phyloP scores from a whole-genome alignment of 2,888 invertebrate species.

The Epistrophe grossulariae region DNA sequence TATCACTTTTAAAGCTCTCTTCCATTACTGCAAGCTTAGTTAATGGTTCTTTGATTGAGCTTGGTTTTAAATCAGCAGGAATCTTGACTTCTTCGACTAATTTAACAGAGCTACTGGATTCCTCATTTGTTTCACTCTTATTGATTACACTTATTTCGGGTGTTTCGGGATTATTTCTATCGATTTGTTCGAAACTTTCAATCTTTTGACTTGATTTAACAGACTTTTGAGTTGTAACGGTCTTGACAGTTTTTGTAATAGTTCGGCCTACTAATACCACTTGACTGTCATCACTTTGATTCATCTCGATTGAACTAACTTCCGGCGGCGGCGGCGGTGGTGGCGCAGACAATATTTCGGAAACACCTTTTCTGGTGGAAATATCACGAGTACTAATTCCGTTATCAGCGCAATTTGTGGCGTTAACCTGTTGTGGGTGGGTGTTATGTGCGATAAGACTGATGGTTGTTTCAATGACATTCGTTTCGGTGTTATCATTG shows the following conservation, averaged over 20 bases:
- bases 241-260: conserved; percentile 77
- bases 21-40: conserved; percentile 78
- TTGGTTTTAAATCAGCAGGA: not conserved
- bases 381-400: conserved; percentile 65
- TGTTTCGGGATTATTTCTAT: conserved; percentile 64
- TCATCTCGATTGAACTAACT: conserved; percentile 51
- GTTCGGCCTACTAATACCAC: conserved; percentile 62
- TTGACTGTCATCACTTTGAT: conserved; percentile 58
- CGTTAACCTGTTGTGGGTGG: conserved; percentile 49
- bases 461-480: conserved; percentile 47
- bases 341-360: not conserved
- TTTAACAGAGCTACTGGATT: conserved; percentile 46
- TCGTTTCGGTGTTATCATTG: conserved; percentile 28
- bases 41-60: not conserved
- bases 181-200: conserved; percentile 74
- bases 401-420: conserved; percentile 42
- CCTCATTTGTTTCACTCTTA: conserved; percentile 53
- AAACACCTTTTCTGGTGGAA: conserved; percentile 59
- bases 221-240: conserved; percentile 72
- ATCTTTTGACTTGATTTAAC: conserved; percentile 68
- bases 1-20: conserved; percentile 80
- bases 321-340: conserved; percentile 27
- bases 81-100: conserved; percentile 52
- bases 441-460: conserved; percentile 45
- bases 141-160: conserved; percentile 52